Percentiles rank a stretch among this genome's conserved stretches.
Evolutionary conservation across 2,113 vertebrate genomes (phyloP).

Genomic region (Amphiprion percula): DNA sequence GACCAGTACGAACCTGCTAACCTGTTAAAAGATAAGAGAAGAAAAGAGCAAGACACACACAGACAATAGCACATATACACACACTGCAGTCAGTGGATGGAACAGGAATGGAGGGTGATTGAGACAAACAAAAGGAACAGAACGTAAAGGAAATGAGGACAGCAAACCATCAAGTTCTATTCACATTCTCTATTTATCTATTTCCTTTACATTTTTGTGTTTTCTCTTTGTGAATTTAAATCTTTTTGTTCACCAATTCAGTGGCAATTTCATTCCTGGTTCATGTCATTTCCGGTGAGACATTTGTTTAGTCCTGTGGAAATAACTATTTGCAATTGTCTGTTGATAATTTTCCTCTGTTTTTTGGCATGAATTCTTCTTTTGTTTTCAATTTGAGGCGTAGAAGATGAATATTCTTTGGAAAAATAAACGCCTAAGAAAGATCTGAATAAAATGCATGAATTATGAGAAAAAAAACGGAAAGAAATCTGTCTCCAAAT

Average conservation of each 20-base stretch:
- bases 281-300: slow-evolving; percentile 7
- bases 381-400: slow-evolving; percentile 19
- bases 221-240: slow-evolving; percentile 8
- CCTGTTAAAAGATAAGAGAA: slow-evolving; percentile 28
- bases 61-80: slow-evolving; percentile 6
- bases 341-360: slow-evolving; percentile 6
- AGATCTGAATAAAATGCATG: background rate
- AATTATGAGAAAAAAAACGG: background rate
- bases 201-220: background rate
- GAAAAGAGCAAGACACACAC: slow-evolving; percentile 28
- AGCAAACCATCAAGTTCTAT: background rate
- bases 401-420: slow-evolving; percentile 1
- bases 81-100: slow-evolving; percentile 4
- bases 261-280: slow-evolving; percentile 6
- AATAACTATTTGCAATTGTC: background rate
- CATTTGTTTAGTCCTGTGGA: background rate
- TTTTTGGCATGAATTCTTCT: background rate
- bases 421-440: background rate
- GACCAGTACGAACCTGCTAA: slow-evolving; percentile 34
- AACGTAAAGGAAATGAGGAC: slow-evolving; percentile 9
- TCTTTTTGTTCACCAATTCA: background rate
- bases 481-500: background rate
- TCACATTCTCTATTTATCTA: background rate
- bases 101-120: slow-evolving; percentile 9
- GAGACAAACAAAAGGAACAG: slow-evolving; percentile 14